Percentiles rank a stretch among this genome's conserved stretches.
Evolutionary conservation across 2,113 vertebrate genomes (phyloP).

Genomic region (Cacatua alba): DNA sequence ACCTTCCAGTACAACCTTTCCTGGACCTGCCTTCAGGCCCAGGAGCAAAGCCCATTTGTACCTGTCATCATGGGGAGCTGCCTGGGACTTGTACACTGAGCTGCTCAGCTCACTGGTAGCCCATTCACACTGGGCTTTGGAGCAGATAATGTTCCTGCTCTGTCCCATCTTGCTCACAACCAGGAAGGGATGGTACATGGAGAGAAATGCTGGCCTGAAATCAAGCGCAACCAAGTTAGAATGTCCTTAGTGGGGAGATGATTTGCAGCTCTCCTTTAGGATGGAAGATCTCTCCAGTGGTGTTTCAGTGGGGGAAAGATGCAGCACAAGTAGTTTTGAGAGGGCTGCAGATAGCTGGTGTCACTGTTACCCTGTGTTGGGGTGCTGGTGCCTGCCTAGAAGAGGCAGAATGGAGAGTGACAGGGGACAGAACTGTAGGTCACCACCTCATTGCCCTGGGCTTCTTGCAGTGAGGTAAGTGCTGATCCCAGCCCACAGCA

Average conservation of each 20-base stretch:
- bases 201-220: not conserved
- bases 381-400: not conserved
- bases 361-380: not conserved
- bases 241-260: not conserved
- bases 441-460: not conserved
- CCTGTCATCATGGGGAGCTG: not conserved
- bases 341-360: not conserved
- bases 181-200: not conserved
- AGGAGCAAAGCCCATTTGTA: not conserved
- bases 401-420: not conserved
- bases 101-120: not conserved
- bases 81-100: fast-evolving
- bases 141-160: not conserved
- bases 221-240: not conserved
- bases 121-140: not conserved
- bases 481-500: not conserved
- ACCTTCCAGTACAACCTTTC: not conserved
- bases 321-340: not conserved
- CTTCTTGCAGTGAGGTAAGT: not conserved
- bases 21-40: not conserved
- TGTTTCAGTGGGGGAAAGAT: not conserved
- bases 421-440: not conserved
- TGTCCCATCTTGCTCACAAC: not conserved
- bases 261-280: not conserved
- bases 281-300: not conserved